These are phyloP conservation scores for Dromococcyx pavoninus DNA, from an alignment of 2,797 vertebrate species.

Conservation along the genomic window DNA sequence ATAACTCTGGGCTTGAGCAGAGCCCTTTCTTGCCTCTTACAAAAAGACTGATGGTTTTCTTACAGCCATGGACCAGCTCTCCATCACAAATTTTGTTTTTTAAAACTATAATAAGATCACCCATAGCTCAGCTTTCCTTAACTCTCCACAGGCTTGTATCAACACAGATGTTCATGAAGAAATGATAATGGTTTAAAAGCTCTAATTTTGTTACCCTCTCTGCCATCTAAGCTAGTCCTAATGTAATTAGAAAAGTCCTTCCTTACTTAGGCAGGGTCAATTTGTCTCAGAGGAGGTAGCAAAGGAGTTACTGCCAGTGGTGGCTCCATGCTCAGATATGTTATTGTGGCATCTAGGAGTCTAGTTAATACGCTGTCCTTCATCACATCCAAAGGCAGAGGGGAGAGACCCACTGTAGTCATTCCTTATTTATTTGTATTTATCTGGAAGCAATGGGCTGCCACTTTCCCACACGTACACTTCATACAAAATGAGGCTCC, in stretches of 20 bases:
- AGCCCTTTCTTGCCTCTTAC: background rate
- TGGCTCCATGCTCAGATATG: slow-evolving; percentile 62
- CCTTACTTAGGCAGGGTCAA: slow-evolving; percentile 69
- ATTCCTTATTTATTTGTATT: slow-evolving; percentile 31
- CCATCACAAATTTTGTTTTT: slow-evolving; percentile 3
- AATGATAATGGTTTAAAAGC: slow-evolving; percentile 77
- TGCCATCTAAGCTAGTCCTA: slow-evolving; percentile 72
- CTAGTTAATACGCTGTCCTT: slow-evolving; percentile 28
- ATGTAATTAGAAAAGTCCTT: slow-evolving; percentile 73
- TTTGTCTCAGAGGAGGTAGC: slow-evolving; percentile 62
- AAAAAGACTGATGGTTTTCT: background rate
- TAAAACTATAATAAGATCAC: slow-evolving; percentile 53
- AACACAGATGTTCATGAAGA: slow-evolving; percentile 56
- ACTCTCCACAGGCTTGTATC: slow-evolving; percentile 19
- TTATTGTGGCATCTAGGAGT: slow-evolving; percentile 25
- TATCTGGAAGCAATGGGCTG: background rate
- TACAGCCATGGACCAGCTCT: background rate
- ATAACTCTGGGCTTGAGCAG: background rate
- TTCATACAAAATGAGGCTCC: background rate
- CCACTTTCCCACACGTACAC: background rate
- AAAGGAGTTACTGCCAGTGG: slow-evolving; percentile 31
- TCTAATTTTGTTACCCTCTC: slow-evolving; percentile 74
- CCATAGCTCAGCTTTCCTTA: slow-evolving; percentile 38
- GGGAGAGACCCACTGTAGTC: slow-evolving; percentile 8
- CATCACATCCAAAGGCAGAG: slow-evolving; percentile 22